Conservation (phyloP, 2,113 vertebrate species). For the Aix galericulata region DNA sequence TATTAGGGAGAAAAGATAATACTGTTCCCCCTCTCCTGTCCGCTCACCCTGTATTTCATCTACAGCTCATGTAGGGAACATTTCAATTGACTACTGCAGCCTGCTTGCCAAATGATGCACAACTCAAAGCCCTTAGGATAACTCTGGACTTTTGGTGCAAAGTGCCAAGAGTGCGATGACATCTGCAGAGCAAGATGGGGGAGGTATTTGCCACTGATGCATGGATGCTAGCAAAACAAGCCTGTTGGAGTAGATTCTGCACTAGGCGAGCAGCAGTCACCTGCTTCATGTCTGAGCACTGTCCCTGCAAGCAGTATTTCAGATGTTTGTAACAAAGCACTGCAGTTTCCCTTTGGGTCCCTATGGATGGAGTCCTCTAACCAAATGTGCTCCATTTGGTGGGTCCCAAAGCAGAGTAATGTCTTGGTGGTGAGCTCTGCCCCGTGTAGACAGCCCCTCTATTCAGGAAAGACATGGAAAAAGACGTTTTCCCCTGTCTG, state of each 20-base stretch:
- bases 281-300: neutral
- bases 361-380: neutral
- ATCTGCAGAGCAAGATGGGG: neutral
- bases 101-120: neutral
- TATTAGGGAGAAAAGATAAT: slow-evolving; percentile 33
- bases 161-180: neutral
- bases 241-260: neutral
- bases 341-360: neutral
- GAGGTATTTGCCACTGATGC: neutral
- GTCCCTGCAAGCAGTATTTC: neutral
- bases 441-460: accelerated
- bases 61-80: neutral
- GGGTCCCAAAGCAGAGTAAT: neutral
- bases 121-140: neutral
- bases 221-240: neutral
- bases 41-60: neutral
- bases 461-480: neutral
- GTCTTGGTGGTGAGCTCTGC: neutral
- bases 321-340: accelerated
- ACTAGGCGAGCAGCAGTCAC: neutral
- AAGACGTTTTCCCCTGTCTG: neutral
- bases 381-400: accelerated
- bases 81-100: neutral
- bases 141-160: neutral
- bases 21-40: neutral